Percentiles rank a stretch among this genome's conserved stretches.
These are phyloP conservation scores for Distichodus sexfasciatus DNA, from an alignment of 2,797 vertebrate species.

Conservation along the genomic window DNA sequence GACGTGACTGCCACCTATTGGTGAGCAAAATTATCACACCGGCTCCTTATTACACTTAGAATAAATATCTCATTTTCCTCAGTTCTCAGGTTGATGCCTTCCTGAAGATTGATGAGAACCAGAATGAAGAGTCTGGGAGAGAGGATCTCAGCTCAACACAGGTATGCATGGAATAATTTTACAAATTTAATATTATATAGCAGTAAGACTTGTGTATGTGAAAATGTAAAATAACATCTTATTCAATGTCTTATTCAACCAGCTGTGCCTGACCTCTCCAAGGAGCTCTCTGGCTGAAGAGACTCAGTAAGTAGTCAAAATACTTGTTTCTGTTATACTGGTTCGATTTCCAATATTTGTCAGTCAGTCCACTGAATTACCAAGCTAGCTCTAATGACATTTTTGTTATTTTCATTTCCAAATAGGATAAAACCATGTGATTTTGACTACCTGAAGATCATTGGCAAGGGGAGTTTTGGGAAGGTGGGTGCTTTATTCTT, in stretches of 20 bases:
- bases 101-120: constrained; percentile 75
- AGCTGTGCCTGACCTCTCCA: constrained; percentile 61
- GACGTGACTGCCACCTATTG: constrained; percentile 29
- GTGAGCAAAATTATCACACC: neutral
- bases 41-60: neutral
- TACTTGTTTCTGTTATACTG: neutral
- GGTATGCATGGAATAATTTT: neutral
- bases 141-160: constrained; percentile 53
- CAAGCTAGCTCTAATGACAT: neutral
- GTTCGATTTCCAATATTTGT: too few species aligned
- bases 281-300: constrained; percentile 73
- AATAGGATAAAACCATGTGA: constrained; percentile 76
- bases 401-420: neutral
- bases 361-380: too few species aligned
- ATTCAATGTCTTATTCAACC: constrained; percentile 31
- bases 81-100: constrained; percentile 74
- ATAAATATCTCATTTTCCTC: constrained; percentile 5
- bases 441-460: constrained; percentile 80
- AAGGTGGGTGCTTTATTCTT: constrained; percentile 74
- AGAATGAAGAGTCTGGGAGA: constrained; percentile 66
- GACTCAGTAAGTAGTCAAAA: constrained; percentile 67
- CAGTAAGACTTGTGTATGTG: neutral
- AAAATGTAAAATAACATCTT: neutral
- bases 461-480: constrained; percentile 82
- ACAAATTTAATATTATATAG: neutral